phyloP scores from a whole-genome alignment of 1,140 invertebrate species.

The Bombyx mandarina region DNA sequence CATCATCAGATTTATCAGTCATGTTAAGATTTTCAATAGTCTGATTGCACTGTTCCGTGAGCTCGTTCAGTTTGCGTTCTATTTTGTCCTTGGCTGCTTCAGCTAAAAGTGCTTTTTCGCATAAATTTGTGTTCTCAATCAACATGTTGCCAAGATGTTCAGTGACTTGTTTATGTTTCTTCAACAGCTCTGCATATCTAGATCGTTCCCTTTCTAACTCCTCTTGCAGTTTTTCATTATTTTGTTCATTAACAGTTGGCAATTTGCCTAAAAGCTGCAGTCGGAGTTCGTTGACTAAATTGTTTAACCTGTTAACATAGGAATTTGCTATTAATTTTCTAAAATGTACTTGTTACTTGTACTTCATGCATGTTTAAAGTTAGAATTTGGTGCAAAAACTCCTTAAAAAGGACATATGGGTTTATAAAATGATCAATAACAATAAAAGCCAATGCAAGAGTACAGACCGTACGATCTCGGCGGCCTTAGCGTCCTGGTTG shows the following conservation, averaged over 20 bases:
- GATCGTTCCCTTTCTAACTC: conserved; percentile 69
- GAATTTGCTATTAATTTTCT: not conserved
- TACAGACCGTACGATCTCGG: conserved; percentile 74
- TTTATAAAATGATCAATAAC: no score
- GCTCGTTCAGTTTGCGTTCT: conserved; percentile 74
- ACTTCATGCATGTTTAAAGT: not conserved
- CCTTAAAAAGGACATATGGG: no score
- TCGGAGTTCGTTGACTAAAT: conserved; percentile 76
- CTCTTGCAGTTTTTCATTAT: conserved; percentile 60
- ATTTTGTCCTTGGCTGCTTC: conserved; percentile 77
- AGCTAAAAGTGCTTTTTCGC: conserved; percentile 75
- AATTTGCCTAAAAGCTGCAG: conserved; percentile 71
- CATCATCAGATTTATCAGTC: conserved; percentile 33
- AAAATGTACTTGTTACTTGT: not conserved
- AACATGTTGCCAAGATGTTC: conserved; percentile 73
- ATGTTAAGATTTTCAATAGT: conserved; percentile 67
- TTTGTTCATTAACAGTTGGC: conserved; percentile 45
- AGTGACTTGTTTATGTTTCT: conserved; percentile 74
- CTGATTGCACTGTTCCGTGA: conserved; percentile 75
- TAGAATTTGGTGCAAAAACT: no score
- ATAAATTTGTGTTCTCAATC: conserved; percentile 72
- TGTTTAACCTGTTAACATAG: conserved; percentile 67
- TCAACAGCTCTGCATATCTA: conserved; percentile 53
- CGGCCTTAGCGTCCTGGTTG: conserved; percentile 86
- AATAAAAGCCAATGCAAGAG: no score